Percentiles rank a stretch among this genome's conserved stretches.
These are phyloP conservation scores for Atta colombica DNA, from an alignment of 1,140 invertebrate species.

Conservation along the genomic window DNA sequence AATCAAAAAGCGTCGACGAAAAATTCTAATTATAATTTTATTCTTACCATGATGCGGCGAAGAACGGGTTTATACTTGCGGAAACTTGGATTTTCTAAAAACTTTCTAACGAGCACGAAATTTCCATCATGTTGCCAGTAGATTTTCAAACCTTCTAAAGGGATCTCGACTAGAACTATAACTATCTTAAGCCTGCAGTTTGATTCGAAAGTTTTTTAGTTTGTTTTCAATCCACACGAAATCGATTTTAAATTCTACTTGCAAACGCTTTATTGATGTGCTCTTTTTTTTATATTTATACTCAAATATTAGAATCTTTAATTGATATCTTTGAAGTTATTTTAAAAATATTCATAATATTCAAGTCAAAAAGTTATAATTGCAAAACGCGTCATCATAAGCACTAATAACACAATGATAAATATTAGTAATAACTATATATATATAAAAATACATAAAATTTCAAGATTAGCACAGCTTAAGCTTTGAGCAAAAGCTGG, in stretches of 20 bases:
- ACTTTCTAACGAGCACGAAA: slow-evolving; percentile 48
- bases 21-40: slow-evolving; percentile 18
- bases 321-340: not conserved
- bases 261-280: slow-evolving; percentile 49
- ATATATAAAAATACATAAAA: not conserved
- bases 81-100: slow-evolving; percentile 31
- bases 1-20: not conserved
- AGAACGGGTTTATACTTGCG: not conserved
- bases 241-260: slow-evolving; percentile 10
- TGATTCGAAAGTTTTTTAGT: slow-evolving; percentile 73
- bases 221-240: slow-evolving; percentile 65
- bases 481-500: not conserved
- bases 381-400: not conserved
- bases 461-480: not conserved
- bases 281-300: slow-evolving; percentile 5
- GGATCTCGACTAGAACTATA: slow-evolving; percentile 26
- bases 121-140: slow-evolving; percentile 17
- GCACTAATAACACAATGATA: not conserved
- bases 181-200: slow-evolving; percentile 55
- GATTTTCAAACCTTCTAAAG: slow-evolving; percentile 8
- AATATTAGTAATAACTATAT: not conserved
- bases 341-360: not conserved
- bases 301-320: not conserved
- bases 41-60: not conserved
- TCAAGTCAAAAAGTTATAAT: not conserved